These are phyloP conservation scores for Caligus rogercresseyi DNA, from an alignment of 1,140 invertebrate species.

Conservation along the genomic window DNA sequence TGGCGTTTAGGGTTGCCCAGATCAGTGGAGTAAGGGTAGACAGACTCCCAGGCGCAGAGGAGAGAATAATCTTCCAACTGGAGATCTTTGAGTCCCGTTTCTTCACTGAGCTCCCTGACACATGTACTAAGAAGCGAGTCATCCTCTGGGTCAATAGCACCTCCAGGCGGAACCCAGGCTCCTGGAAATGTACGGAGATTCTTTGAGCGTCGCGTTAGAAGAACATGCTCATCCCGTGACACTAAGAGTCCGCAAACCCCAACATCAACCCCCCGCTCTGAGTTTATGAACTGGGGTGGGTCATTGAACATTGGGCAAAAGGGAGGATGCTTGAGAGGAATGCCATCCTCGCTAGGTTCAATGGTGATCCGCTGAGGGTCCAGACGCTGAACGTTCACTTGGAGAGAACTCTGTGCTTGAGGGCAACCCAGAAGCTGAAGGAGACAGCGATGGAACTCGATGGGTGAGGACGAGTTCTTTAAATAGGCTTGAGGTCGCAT, in stretches of 20 bases:
- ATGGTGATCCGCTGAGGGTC: neutral
- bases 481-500: neutral
- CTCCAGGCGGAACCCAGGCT: conserved; percentile 33
- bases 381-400: neutral
- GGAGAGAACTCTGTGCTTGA: neutral
- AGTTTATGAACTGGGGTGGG: conserved; percentile 9
- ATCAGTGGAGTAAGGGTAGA: conserved; percentile 27
- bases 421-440: neutral
- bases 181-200: conserved; percentile 31
- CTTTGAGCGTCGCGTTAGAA: conserved; percentile 29
- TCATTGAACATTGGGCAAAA: conserved; percentile 20
- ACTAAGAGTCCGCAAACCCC: conserved; percentile 30
- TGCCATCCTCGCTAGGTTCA: neutral
- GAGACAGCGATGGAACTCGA: neutral
- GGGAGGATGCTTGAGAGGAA: conserved; percentile 17
- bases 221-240: conserved; percentile 27
- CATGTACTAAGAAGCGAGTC: conserved; percentile 26
- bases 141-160: conserved; percentile 25
- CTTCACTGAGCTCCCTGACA: conserved; percentile 28
- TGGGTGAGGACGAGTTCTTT: neutral
- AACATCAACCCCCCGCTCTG: conserved; percentile 27
- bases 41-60: conserved; percentile 29
- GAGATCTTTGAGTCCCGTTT: conserved; percentile 26
- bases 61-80: conserved; percentile 20
- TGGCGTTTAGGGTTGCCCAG: conserved; percentile 28